phyloP scores from a whole-genome alignment of 2,888 invertebrate genomes.

The Zhengitettix transpicula region DNA sequence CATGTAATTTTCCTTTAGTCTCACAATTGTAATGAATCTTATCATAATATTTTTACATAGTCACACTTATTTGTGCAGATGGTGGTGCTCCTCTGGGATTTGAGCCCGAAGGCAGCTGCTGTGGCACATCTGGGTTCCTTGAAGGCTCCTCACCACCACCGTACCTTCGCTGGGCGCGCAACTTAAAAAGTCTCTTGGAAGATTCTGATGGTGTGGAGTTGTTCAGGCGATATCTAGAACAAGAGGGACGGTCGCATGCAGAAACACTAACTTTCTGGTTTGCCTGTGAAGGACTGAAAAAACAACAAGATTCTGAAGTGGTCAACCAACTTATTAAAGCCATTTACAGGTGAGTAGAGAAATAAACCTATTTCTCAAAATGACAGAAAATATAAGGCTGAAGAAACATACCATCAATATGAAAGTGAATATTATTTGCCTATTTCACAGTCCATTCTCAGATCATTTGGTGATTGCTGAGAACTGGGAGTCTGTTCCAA shows the following conservation, averaged over 20 bases:
- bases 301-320: conserved; percentile 56
- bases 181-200: conserved; percentile 64
- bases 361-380: too few relatives aligned
- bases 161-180: conserved; percentile 79
- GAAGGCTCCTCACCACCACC: conserved; percentile 35
- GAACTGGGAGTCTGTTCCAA: too few relatives aligned
- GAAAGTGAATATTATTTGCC: too few relatives aligned
- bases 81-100: conserved; percentile 32
- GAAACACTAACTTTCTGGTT: conserved; percentile 85
- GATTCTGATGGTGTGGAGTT: conserved; percentile 80
- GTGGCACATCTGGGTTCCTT: conserved; percentile 22
- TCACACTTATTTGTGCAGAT: conserved; percentile 11
- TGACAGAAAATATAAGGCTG: too few relatives aligned
- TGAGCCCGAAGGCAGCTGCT: conserved; percentile 37
- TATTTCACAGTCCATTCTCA: too few relatives aligned
- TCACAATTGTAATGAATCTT: too few relatives aligned
- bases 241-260: conserved; percentile 59
- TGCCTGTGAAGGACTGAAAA: conserved; percentile 76
- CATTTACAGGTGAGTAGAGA: conserved; percentile 44
- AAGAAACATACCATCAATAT: too few relatives aligned
- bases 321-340: conserved; percentile 62
- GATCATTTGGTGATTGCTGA: too few relatives aligned
- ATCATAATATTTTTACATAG: too few relatives aligned
- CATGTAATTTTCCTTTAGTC: too few relatives aligned
- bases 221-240: conserved; percentile 63